Conservation (phyloP, 2,888 invertebrate genomes). For the Caenorhabditis sp. region DNA sequence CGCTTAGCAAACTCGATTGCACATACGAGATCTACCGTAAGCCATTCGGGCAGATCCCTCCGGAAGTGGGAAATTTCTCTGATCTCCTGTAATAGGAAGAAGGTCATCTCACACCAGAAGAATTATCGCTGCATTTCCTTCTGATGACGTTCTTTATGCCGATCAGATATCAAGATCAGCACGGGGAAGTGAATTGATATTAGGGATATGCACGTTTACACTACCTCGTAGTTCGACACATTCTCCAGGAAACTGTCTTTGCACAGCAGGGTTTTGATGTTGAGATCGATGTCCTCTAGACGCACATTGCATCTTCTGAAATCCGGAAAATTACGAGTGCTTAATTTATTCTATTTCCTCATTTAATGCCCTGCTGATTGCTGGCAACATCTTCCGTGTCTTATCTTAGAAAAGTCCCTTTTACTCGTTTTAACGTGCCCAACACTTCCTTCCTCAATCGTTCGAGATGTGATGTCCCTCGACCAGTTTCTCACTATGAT, state of each 20-base stretch:
- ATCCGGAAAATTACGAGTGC: too few relatives aligned
- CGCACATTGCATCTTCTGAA: slow-evolving; percentile 37
- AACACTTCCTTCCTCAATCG: slow-evolving; percentile 13
- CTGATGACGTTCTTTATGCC: slow-evolving; percentile 3
- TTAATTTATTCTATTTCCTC: not conserved
- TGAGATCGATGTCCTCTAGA: slow-evolving; percentile 15
- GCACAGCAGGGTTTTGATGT: slow-evolving; percentile 8
- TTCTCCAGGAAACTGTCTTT: slow-evolving; percentile 14
- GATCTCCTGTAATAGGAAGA: slow-evolving; percentile 15
- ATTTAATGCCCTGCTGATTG: not conserved
- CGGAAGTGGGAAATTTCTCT: slow-evolving; percentile 14
- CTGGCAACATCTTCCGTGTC: slow-evolving; percentile 2
- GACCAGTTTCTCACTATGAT: slow-evolving; percentile 15
- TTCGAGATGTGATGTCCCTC: slow-evolving; percentile 28
- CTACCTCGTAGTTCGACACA: slow-evolving; percentile 18
- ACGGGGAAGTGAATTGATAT: not conserved
- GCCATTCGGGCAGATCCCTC: slow-evolving; percentile 49
- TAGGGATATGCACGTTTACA: slow-evolving; percentile 17
- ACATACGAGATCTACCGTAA: slow-evolving; percentile 44
- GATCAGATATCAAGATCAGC: slow-evolving; percentile 37
- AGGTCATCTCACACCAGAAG: too few relatives aligned
- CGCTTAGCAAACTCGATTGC: slow-evolving; percentile 41
- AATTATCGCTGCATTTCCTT: not conserved
- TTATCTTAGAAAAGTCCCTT: not conserved
- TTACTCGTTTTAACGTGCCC: too few relatives aligned